Base-by-base conservation (phyloP, 1,140 invertebrate species). In the Pygmarrhopalites habei region DNA sequence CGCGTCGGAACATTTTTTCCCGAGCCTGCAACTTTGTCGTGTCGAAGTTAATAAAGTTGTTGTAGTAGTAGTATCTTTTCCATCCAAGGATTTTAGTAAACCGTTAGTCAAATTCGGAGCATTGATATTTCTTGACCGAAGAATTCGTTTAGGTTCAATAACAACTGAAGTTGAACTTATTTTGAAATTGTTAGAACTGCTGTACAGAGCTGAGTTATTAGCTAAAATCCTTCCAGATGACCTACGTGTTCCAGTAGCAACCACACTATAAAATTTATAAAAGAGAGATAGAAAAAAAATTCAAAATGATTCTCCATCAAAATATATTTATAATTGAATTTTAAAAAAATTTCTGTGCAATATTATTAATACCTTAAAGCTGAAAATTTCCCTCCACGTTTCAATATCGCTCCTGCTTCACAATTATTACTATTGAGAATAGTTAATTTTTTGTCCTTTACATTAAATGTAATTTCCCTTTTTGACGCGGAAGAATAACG, bases 71-170 rank as follows among this genome's bases (percentile, higher is more conserved):
- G 7, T 39, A 39, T 17, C 17, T 39, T 10, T 10, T 10, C 17
- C 17, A 39, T 39, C 17, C 35, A 39, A 39, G 17, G 35, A 10
- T 39, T 39, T 29, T 29, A 28, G 10, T 61, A 39, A 23, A 53
- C 47, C 39, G 17, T 52, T 30, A 57, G 61, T 39, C 10, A 30
- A 23, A 32, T 26, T 44, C 26, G 61, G 35, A 30, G 60, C 53
- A 63, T 67, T 63, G 3, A 67, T 28, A 57, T 67, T 67, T 53
- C 65, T 39, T 7, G 65, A 67, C 1, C 65, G 60, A 2, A 67
- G 52, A 25, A 67, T 51, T 63, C 60, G 62, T 30, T 57, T 62
- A 1, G 60, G 39, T 39, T 57, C 51, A 25, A 29, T 28, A 21
- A 7, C 23, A 49, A 12, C 23, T 10, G 46, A 49, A 14, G 19